phyloP scores from a whole-genome alignment of 2,888 invertebrate genomes.

The Corbicula japonica region DNA sequence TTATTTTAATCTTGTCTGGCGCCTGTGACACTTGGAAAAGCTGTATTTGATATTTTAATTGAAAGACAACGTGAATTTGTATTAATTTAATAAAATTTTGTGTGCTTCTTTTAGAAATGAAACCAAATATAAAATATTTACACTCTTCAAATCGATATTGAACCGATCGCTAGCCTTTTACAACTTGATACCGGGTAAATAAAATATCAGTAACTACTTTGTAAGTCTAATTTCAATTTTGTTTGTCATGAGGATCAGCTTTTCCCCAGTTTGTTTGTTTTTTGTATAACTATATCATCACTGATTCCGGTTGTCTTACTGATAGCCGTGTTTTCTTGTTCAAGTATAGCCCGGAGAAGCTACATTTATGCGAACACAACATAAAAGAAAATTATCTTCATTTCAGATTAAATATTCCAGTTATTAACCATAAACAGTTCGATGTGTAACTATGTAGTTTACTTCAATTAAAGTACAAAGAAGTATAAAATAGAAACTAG shows the following conservation, averaged over 20 bases:
- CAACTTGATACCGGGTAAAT: slow-evolving; percentile 54
- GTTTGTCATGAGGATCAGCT: slow-evolving; percentile 37
- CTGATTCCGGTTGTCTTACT: too few relatives aligned
- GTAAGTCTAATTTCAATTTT: slow-evolving; percentile 26
- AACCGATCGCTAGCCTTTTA: slow-evolving; percentile 40
- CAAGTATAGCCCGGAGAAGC: too few relatives aligned
- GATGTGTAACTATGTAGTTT: too few relatives aligned
- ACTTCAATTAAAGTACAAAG: too few relatives aligned
- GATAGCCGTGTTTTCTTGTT: too few relatives aligned
- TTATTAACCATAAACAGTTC: too few relatives aligned
- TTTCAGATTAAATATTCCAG: too few relatives aligned
- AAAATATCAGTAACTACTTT: slow-evolving; percentile 59
- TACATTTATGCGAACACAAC: too few relatives aligned
- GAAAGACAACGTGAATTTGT: slow-evolving; percentile 31
- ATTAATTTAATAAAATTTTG: slow-evolving; percentile 34
- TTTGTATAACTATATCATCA: too few relatives aligned
- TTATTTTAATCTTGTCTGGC: slow-evolving; percentile 49
- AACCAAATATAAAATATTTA: slow-evolving; percentile 41
- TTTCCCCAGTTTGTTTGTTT: too few relatives aligned
- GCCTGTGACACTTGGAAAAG: slow-evolving; percentile 32
- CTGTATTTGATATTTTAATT: slow-evolving; percentile 35
- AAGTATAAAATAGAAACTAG: too few relatives aligned
- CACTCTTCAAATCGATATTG: slow-evolving; percentile 24
- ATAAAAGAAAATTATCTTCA: too few relatives aligned
- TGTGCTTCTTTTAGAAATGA: slow-evolving; percentile 34